Evolutionary conservation across 30 jellyfish, hydroid and myxozoan genomes (phyloP).

Genomic region (Aurelia sp.): DNA sequence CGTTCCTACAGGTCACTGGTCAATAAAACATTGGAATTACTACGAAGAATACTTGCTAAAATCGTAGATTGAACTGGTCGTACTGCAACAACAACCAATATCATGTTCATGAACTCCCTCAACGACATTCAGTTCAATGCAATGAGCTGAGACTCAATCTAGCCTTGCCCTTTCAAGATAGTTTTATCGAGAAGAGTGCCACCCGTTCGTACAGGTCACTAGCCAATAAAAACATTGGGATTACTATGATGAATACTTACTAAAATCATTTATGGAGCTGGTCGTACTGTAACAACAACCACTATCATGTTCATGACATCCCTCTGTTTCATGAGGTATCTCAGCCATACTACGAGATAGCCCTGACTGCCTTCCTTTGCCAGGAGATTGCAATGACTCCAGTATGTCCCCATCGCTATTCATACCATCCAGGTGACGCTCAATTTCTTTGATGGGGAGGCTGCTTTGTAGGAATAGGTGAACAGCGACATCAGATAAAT

Average conservation of each 20-base stretch:
- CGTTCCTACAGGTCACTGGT: no score
- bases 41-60: no score
- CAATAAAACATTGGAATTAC: no score
- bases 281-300: constrained; percentile 98
- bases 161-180: no score
- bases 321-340: constrained; percentile 64
- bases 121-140: no score
- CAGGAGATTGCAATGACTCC: constrained; percentile 81
- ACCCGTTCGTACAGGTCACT: no score
- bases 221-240: no score
- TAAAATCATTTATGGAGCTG: constrained; percentile 87
- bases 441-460: constrained; percentile 81
- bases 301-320: constrained; percentile 82
- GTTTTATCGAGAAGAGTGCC: no score
- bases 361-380: constrained; percentile 60
- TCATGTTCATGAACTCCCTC: no score
- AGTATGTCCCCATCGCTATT: constrained; percentile 84
- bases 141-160: no score
- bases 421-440: constrained; percentile 81
- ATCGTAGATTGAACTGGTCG: no score
- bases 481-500: constrained; percentile 91
- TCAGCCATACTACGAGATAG: constrained; percentile 85
- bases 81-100: no score
- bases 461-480: constrained; percentile 93
- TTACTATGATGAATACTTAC: constrained; percentile 56